phyloP scores from a whole-genome alignment of 2,888 invertebrate genomes.

The Phorcus lineatus region DNA sequence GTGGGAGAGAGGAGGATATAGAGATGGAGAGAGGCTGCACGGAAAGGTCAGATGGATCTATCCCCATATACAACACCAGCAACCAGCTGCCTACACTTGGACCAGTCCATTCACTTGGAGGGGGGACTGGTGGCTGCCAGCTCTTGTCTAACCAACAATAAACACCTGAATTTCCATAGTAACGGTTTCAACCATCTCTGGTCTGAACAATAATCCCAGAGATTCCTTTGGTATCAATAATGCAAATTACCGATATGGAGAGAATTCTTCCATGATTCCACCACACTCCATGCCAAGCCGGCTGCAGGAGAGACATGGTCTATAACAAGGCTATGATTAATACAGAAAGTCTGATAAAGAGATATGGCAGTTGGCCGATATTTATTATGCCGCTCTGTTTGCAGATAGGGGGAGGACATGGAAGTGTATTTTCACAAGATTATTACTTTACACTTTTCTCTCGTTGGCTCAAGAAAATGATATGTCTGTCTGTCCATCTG shows the following conservation, averaged over 20 bases:
- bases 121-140: background rate
- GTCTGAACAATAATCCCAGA: no score
- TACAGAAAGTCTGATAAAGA: background rate
- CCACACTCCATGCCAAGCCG: no score
- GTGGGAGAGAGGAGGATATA: no score
- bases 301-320: background rate
- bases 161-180: background rate
- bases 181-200: background rate
- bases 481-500: no score
- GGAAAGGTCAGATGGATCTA: background rate
- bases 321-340: conserved; percentile 4
- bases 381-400: background rate
- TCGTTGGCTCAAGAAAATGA: no score
- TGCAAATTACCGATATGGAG: no score
- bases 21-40: background rate
- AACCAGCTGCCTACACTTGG: background rate
- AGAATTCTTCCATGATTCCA: no score
- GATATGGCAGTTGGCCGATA: conserved; percentile 3
- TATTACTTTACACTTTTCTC: background rate
- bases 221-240: no score
- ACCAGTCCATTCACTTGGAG: background rate
- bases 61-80: conserved; percentile 8
- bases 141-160: background rate
- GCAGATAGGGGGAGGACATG: background rate
- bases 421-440: background rate